phyloP scores from a whole-genome alignment of 2,113 vertebrate genomes.

The Rhineura floridana region DNA sequence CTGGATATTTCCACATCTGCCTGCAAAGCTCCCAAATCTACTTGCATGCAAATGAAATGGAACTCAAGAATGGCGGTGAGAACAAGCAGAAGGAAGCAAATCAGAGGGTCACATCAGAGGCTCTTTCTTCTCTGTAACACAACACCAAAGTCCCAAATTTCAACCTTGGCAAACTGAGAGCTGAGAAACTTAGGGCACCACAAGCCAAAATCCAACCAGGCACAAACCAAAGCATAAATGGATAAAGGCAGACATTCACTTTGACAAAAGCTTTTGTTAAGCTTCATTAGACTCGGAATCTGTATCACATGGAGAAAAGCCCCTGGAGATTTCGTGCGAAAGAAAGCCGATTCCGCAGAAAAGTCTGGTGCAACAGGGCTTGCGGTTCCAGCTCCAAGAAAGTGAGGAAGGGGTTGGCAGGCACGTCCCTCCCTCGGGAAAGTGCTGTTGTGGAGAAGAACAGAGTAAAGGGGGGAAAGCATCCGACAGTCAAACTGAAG shows the following conservation, averaged over 20 bases:
- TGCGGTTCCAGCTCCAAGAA: too few species aligned
- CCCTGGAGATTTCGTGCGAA: fast-evolving
- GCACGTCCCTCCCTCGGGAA: neutral
- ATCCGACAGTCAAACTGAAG: neutral
- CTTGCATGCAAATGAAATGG: neutral
- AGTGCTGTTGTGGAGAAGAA: neutral
- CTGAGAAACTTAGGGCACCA: slow-evolving; percentile 4
- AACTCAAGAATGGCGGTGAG: neutral
- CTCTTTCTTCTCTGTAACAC: slow-evolving; percentile 7
- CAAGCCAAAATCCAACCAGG: slow-evolving; percentile 20
- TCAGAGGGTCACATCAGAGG: neutral
- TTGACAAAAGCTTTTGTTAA: slow-evolving; percentile 32
- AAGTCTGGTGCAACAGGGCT: neutral
- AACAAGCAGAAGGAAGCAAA: neutral
- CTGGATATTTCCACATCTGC: neutral
- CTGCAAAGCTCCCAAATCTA: neutral
- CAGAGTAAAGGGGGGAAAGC: neutral
- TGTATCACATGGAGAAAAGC: fast-evolving
- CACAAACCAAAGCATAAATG: slow-evolving; percentile 45
- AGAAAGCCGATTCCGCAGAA: slow-evolving; percentile 10
- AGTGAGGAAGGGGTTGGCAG: neutral
- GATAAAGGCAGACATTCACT: neutral
- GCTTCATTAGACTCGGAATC: neutral
- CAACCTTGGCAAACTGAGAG: neutral
- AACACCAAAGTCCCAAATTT: neutral